Conservation (phyloP, 2,797 vertebrate genomes). For the Melanotaenia pygmaea region DNA sequence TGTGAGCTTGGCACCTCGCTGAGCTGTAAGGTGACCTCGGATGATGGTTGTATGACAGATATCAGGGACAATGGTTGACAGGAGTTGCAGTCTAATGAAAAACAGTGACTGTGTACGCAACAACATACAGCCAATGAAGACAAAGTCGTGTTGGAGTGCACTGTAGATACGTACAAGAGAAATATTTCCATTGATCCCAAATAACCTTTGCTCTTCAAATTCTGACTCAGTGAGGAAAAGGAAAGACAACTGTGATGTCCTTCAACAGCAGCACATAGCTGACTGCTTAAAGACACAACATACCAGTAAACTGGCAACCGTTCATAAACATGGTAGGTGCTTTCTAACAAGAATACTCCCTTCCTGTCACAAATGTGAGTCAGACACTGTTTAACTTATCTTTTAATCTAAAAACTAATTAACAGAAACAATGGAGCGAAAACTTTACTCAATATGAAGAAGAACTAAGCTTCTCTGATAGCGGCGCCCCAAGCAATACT, state of each 20-base stretch:
- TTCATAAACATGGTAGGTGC: constrained; percentile 4
- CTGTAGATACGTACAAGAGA: not conserved
- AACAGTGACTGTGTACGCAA: not conserved
- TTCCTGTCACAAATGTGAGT: constrained; percentile 1
- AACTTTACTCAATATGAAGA: constrained; percentile 31
- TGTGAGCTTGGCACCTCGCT: constrained; percentile 11
- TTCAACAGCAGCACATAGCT: not conserved
- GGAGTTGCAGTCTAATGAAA: constrained; percentile 3
- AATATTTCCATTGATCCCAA: constrained; percentile 2
- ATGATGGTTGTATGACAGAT: constrained; percentile 18
- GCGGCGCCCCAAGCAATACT: not conserved
- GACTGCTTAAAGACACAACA: not conserved
- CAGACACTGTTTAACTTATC: constrained; percentile 38
- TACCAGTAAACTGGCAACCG: not conserved
- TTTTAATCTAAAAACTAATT: constrained; percentile 60
- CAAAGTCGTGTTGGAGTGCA: not conserved
- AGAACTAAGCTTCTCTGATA: constrained; percentile 4
- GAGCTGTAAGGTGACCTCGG: constrained; percentile 16
- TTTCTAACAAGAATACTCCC: not conserved
- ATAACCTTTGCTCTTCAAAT: constrained; percentile 2
- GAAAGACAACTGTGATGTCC: constrained; percentile 12
- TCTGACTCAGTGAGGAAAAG: constrained; percentile 2
- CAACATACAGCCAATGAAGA: constrained; percentile 8
- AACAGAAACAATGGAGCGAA: constrained; percentile 40
- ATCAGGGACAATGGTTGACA: not conserved